Conservation (phyloP, 2,888 invertebrate species). For the Tipula helvola region DNA sequence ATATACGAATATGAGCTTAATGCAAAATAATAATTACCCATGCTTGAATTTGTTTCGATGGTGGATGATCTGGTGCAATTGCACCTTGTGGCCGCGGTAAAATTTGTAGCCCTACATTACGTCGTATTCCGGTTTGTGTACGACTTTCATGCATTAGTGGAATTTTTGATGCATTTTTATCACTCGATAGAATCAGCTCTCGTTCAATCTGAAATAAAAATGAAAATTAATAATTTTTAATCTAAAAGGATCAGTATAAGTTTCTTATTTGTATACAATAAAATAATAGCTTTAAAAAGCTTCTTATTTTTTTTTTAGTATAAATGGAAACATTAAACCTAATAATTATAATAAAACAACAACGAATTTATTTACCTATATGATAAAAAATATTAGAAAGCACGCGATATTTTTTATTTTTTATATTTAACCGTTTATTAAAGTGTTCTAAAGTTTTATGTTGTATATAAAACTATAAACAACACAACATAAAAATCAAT, state of each 20-base stretch:
- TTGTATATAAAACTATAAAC: background rate
- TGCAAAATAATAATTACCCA: constrained; percentile 37
- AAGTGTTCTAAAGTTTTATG: background rate
- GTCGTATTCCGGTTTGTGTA: constrained; percentile 33
- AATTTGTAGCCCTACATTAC: constrained; percentile 17
- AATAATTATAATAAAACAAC: background rate
- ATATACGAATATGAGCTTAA: background rate
- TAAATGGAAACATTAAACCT: background rate
- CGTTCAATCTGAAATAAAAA: constrained; percentile 51
- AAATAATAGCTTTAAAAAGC: background rate
- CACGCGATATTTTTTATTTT: background rate
- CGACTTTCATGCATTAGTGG: constrained; percentile 65
- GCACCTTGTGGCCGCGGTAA: constrained; percentile 36
- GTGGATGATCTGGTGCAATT: constrained; percentile 63
- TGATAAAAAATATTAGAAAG: background rate
- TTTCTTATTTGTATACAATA: too few species aligned
- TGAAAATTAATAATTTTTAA: background rate
- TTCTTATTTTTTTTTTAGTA: background rate
- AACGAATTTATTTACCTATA: background rate
- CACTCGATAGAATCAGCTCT: constrained; percentile 59
- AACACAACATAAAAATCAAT: background rate
- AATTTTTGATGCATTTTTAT: constrained; percentile 66
- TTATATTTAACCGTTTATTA: background rate
- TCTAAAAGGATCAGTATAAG: too few species aligned
- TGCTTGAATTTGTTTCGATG: constrained; percentile 53